These are phyloP conservation scores for Propithecus perrieri DNA, from an alignment of 2,797 vertebrate species.

Conservation along the genomic window DNA sequence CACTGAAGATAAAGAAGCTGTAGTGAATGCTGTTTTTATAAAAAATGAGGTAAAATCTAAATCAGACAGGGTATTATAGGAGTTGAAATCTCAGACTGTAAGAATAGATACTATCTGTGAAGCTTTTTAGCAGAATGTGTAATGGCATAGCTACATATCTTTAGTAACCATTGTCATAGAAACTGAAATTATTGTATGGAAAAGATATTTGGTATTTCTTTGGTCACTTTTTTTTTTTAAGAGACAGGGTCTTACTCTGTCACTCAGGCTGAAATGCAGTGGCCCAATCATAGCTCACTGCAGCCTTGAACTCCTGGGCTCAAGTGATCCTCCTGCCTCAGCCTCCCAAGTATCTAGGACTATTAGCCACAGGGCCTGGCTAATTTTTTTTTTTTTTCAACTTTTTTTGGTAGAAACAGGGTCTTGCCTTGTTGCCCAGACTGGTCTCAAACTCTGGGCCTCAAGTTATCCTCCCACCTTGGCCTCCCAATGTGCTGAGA, in stretches of 20 bases:
- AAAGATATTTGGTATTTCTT: slow-evolving; percentile 29
- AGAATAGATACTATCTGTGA: neutral
- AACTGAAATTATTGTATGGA: neutral
- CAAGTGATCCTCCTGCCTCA: neutral
- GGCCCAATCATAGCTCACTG: neutral
- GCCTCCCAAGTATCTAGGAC: neutral
- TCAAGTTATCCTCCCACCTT: neutral
- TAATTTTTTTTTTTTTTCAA: neutral
- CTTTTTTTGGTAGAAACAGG: neutral
- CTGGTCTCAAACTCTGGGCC: neutral
- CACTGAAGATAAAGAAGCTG: slow-evolving; percentile 91
- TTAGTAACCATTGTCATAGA: neutral
- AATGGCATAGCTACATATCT: neutral
- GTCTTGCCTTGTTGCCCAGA: too few species aligned
- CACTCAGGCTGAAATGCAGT: neutral
- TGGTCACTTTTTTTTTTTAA: neutral
- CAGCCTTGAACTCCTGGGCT: neutral
- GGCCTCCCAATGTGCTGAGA: neutral
- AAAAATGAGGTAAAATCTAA: slow-evolving; percentile 90
- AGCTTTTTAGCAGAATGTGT: neutral
- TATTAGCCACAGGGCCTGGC: neutral
- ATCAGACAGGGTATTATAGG: neutral
- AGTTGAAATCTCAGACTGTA: neutral
- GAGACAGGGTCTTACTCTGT: neutral
- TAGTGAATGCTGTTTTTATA: slow-evolving; percentile 88